Evolutionary conservation across 35 echinoderm and acorn worm genomes (phyloP), one percentile per base, ranked within the genome.

Genomic region (Apostichopus japonicus): DNA sequence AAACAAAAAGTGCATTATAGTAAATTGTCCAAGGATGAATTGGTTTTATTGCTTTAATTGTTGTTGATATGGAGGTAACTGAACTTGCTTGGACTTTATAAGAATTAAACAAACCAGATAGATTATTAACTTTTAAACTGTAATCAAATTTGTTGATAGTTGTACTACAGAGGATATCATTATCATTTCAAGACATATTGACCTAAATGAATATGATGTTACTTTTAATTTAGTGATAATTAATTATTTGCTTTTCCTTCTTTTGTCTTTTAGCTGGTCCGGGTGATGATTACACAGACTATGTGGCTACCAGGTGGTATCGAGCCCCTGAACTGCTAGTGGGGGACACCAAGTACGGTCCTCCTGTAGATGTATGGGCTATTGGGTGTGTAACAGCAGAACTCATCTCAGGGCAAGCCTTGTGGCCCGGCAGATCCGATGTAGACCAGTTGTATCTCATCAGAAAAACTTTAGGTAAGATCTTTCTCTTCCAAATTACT

Each of bases 241-340:
- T 67, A 67, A 2, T 75, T 75, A 75, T 75, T 75, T 75, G 16
- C n/a, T 75, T 75, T 14, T 75, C 13, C 23, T 96, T 83, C 86
- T 78, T 63, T 77, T 53, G 54, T 1, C 54, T 88, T 17, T 44
- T 79, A 92, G 92, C 95, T 79, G 95, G 95, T 89, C 97, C 97
- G 15, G 97, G 95, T 90, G 97, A 99, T 87, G 97, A 99, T 54
- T 99, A 99, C 83, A 99, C 97, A 95, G 97, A 99, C 84, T 99
- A 99, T 55, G 97, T 99, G 79, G 95, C 97, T 62, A 99, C 97
- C 70, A 94, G 97, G 86, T 99, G 97, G 97, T 99, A 99, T 53
- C 54, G 97, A 63, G 95, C 97, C 13, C 97, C 97, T 14, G 97
- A 99, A 73, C 95, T 99, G 0, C 77, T 99, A 65, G 97, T 99